Percentiles rank a stretch among this genome's conserved stretches.
Conservation (phyloP, 1,140 invertebrate species). For the Thaumetopoea pityocampa region DNA sequence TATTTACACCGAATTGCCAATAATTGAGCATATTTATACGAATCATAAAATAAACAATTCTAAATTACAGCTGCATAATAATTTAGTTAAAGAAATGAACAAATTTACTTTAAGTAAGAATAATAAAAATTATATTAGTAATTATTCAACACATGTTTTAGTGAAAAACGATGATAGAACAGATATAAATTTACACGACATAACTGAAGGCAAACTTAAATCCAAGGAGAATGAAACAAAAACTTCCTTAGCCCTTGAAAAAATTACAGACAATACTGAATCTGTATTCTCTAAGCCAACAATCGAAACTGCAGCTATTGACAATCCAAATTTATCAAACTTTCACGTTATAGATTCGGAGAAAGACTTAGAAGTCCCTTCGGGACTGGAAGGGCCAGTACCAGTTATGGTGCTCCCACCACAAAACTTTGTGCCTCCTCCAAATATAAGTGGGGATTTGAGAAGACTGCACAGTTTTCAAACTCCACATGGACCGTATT, state of each 20-base stretch:
- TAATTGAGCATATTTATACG: too few species aligned
- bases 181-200: too few species aligned
- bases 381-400: conserved; percentile 76
- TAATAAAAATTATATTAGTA: too few species aligned
- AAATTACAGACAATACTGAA: conserved; percentile 1
- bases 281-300: conserved; percentile 2
- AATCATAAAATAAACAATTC: too few species aligned
- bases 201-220: not conserved
- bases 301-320: conserved; percentile 5
- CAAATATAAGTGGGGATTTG: not conserved
- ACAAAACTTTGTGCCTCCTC: conserved; percentile 31
- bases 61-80: too few species aligned
- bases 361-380: conserved; percentile 77
- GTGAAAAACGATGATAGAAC: too few species aligned
- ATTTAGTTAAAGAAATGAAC: too few species aligned
- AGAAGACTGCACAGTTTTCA: not conserved
- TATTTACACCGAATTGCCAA: too few species aligned
- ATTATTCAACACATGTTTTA: too few species aligned
- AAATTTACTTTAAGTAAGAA: too few species aligned
- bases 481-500: conserved; percentile 6
- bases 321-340: conserved; percentile 39
- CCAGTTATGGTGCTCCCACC: conserved; percentile 72
- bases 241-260: conserved; percentile 1
- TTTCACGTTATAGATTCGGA: conserved; percentile 71
- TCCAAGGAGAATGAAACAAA: conserved; percentile 4